Conservation (phyloP, 1,140 invertebrate genomes). For the Micrasema longulum region DNA sequence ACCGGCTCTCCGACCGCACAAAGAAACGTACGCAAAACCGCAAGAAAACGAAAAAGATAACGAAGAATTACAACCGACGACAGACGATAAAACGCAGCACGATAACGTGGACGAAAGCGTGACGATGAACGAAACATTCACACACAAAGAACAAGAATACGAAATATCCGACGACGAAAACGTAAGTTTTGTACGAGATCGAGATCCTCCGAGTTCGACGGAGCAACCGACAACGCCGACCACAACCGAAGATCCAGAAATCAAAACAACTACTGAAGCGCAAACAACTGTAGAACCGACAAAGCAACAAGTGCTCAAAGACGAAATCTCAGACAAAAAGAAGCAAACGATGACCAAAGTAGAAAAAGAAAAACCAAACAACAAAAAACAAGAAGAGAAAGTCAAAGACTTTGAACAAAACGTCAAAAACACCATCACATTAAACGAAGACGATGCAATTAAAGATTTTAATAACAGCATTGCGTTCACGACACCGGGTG, state of each 20-base stretch:
- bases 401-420: slow-evolving; percentile 44
- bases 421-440: slow-evolving; percentile 29
- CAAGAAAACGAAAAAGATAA: slow-evolving; percentile 11
- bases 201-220: slow-evolving; percentile 35
- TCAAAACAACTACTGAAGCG: slow-evolving; percentile 50
- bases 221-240: slow-evolving; percentile 46
- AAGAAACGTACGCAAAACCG: slow-evolving; percentile 13
- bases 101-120: slow-evolving; percentile 60
- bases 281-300: slow-evolving; percentile 54
- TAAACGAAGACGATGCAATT: slow-evolving; percentile 48
- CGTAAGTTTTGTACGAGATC: slow-evolving; percentile 29
- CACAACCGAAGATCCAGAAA: slow-evolving; percentile 27
- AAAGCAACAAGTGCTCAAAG: slow-evolving; percentile 55
- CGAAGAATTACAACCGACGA: not conserved
- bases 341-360: slow-evolving; percentile 51
- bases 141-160: slow-evolving; percentile 54
- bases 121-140: slow-evolving; percentile 49
- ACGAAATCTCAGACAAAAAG: slow-evolving; percentile 54
- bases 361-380: slow-evolving; percentile 52
- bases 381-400: slow-evolving; percentile 52
- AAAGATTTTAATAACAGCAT: slow-evolving; percentile 32
- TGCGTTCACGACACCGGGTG: slow-evolving; percentile 33
- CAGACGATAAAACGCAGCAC: slow-evolving; percentile 44
- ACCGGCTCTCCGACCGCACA: slow-evolving; percentile 23
- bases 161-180: slow-evolving; percentile 25